Base-by-base conservation (phyloP, 2,888 invertebrate species). In the Nomada fucata region DNA sequence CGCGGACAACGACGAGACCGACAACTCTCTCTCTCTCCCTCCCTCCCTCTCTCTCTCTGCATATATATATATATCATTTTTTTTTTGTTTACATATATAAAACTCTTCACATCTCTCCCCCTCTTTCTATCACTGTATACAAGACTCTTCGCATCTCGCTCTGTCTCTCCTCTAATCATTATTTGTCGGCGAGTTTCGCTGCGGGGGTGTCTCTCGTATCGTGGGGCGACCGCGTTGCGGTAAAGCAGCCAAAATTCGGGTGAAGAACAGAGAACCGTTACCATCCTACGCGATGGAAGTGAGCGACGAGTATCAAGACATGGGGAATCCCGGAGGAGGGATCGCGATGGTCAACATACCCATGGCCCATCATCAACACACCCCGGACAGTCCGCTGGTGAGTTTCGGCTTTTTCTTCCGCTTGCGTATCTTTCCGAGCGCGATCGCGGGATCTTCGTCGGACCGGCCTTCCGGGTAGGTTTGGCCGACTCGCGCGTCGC, bases 241-340 rank as follows among this genome's bases (percentile, higher is more conserved):
- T 85, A 84, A 89, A 94, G 93, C 93, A 92, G 95, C 94, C 97
- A 97, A 97, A 96, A 97, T 97, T 97, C 96, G 97, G 95, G 96
- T 97, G 94, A 97, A 97, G 96, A 97, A 97, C 94, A 96, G 96
- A 95, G 97, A 97, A 94, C 97, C 97, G 95, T 96, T 97, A 94
- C 97, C 97, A 95, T 96, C 97, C 95, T 97, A 97, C 95, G 96
- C 96, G 94, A 97, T 97, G 97, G 97, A 96, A 93, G 95, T 95
- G 94, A 87, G 92, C 90, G 93, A 93, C 89, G 93, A 93, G 75
- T 93, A 92, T 80, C 93, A 93, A 88, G 93, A 93, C 85, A 90
- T 92, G 81, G 92, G 91, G 44, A 93, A 91, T 79, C 89, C 92
- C n/a, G 91, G 91, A 7, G 92, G 91, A 78, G 91, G 90, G 59